Evolutionary conservation across 2,113 vertebrate genomes (phyloP).

Genomic region (Sigmodon hispidus): DNA sequence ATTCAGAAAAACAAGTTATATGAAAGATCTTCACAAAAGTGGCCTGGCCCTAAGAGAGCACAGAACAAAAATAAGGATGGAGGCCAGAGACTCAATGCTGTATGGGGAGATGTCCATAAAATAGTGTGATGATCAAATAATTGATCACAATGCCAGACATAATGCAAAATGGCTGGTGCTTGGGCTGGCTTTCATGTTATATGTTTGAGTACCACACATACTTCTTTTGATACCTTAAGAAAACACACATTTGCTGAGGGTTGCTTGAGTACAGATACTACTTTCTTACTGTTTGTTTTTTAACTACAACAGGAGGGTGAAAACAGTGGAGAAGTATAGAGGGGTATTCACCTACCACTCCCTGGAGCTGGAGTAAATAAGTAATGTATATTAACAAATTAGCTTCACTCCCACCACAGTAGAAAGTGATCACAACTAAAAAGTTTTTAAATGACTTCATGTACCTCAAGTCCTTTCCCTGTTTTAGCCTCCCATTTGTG

Average conservation of each 20-base stretch:
- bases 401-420: background rate
- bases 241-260: background rate
- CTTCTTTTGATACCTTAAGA: background rate
- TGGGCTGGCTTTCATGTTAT: background rate
- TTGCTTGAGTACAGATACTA: background rate
- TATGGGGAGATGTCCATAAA: background rate
- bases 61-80: background rate
- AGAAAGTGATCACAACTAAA: background rate
- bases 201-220: background rate
- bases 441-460: conserved; percentile 28
- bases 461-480: background rate
- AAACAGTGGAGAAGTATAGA: background rate
- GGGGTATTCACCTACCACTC: background rate
- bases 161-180: too few relatives aligned
- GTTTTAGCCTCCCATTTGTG: background rate
- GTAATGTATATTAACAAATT: background rate
- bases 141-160: background rate
- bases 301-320: background rate
- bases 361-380: background rate
- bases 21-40: background rate
- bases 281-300: conserved; percentile 19
- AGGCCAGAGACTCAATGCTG: background rate
- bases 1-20: background rate
- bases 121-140: background rate
- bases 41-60: background rate